Conservation (phyloP, 2,888 invertebrate genomes). For the Trissoscelio sp. region DNA sequence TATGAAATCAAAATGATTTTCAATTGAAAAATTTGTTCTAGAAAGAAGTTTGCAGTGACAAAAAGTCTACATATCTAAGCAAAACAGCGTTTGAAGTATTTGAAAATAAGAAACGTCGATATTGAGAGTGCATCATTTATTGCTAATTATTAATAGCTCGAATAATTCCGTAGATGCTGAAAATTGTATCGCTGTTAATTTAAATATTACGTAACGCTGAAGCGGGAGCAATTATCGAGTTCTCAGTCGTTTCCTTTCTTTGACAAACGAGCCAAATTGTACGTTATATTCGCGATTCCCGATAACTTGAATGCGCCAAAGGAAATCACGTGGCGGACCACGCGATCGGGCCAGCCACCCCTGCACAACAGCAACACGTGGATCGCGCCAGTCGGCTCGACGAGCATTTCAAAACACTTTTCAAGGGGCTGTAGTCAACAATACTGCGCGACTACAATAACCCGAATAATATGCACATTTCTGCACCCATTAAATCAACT, state of each 20-base stretch:
- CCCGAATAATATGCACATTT: constrained; percentile 22
- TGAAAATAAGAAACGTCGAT: constrained; percentile 18
- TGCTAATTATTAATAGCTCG: not conserved
- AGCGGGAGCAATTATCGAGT: constrained; percentile 52
- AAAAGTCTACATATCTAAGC: not conserved
- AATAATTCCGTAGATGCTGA: not conserved
- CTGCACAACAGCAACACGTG: constrained; percentile 68
- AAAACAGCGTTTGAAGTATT: too few relatives aligned
- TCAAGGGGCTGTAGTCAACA: constrained; percentile 57
- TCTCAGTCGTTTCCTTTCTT: constrained; percentile 60
- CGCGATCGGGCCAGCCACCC: constrained; percentile 65
- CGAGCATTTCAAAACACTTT: constrained; percentile 52
- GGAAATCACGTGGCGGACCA: constrained; percentile 68
- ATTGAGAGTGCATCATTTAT: not conserved
- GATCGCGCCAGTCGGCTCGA: constrained; percentile 56
- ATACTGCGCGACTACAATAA: constrained; percentile 23
- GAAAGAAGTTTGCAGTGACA: too few relatives aligned
- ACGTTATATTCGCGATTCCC: constrained; percentile 55
- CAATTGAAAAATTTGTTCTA: too few relatives aligned
- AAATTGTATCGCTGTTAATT: constrained; percentile 42
- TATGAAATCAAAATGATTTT: too few relatives aligned
- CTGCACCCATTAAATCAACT: constrained; percentile 6
- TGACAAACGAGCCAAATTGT: constrained; percentile 62
- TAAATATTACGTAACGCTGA: constrained; percentile 49
- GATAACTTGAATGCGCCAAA: constrained; percentile 61